Conservation (phyloP, 2,797 vertebrate species). For the Hephaestus fuliginosus region DNA sequence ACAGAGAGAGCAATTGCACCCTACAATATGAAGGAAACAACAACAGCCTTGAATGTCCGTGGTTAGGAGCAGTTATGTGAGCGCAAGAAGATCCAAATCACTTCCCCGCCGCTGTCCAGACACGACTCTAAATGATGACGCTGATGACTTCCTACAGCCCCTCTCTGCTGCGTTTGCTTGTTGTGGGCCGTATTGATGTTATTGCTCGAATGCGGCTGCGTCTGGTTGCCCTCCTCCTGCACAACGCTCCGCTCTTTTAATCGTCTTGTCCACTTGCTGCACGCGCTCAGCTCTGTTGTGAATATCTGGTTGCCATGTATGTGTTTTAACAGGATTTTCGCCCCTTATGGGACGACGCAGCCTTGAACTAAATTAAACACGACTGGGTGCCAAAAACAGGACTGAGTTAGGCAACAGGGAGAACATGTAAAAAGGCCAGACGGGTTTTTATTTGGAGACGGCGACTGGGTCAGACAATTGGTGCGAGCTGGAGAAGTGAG, state of each 20-base stretch:
- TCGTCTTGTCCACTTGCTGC: conserved; percentile 51
- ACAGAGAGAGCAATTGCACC: neutral
- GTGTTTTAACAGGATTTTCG: conserved; percentile 58
- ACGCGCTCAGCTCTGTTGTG: conserved; percentile 35
- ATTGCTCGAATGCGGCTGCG: conserved; percentile 32
- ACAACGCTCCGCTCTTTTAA: conserved; percentile 38
- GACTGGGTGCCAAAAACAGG: conserved; percentile 75
- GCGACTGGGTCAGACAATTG: conserved; percentile 71
- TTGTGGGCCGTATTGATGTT: conserved; percentile 32
- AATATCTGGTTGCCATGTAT: conserved; percentile 65
- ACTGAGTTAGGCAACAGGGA: conserved; percentile 54
- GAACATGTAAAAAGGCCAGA: conserved; percentile 82
- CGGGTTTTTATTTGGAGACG: conserved; percentile 67
- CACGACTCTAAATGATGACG: conserved; percentile 64
- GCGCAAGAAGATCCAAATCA: conserved; percentile 23
- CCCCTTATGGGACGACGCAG: conserved; percentile 46
- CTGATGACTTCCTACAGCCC: conserved; percentile 64
- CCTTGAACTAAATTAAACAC: conserved; percentile 70
- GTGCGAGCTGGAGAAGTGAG: conserved; percentile 60
- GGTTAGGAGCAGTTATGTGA: conserved; percentile 10
- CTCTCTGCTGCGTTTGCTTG: conserved; percentile 16
- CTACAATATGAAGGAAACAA: neutral
- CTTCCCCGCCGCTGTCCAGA: conserved; percentile 15
- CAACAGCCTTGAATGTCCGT: conserved; percentile 6
- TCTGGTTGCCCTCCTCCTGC: conserved; percentile 4